A percentile compares a stretch with the other conserved stretches of the same genome.
phyloP scores from a whole-genome alignment of 2,113 vertebrate species.

The Garra rufa region DNA sequence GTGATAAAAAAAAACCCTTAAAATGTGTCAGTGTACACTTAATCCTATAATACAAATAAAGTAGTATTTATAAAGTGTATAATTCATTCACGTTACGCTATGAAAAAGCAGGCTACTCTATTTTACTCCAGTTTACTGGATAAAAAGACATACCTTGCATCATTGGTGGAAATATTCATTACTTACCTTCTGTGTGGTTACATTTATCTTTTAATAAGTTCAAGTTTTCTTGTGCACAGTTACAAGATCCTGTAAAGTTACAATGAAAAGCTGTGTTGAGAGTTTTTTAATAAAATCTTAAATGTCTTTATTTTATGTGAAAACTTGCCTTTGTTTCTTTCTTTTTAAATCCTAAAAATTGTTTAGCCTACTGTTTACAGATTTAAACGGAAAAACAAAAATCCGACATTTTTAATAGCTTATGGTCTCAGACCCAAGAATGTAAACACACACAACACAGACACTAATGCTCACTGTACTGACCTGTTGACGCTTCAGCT shows the following conservation, averaged over 20 bases:
- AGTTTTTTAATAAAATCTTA: too few species aligned
- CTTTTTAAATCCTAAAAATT: too few species aligned
- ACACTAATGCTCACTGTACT: not conserved
- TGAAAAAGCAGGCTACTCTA: not conserved
- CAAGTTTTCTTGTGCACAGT: not conserved
- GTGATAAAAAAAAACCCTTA: too few species aligned
- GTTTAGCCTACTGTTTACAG: not conserved
- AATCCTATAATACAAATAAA: not conserved
- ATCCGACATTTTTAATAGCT: too few species aligned
- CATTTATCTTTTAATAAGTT: not conserved
- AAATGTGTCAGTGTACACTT: not conserved
- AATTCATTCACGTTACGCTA: not conserved
- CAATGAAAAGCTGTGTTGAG: not conserved
- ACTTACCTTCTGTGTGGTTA: constrained; percentile 23
- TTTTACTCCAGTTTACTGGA: not conserved
- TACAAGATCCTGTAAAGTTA: not conserved
- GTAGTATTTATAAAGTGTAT: too few species aligned
- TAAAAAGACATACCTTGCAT: not conserved
- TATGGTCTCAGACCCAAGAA: not conserved
- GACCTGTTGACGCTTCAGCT: constrained; percentile 27
- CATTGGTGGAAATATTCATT: not conserved
- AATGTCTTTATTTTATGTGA: not conserved
- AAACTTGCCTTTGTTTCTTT: not conserved
- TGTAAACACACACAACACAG: not conserved
- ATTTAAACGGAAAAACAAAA: too few species aligned